Evolutionary conservation across 2,888 invertebrate species (phyloP).

Genomic region (Drosophila rellima): DNA sequence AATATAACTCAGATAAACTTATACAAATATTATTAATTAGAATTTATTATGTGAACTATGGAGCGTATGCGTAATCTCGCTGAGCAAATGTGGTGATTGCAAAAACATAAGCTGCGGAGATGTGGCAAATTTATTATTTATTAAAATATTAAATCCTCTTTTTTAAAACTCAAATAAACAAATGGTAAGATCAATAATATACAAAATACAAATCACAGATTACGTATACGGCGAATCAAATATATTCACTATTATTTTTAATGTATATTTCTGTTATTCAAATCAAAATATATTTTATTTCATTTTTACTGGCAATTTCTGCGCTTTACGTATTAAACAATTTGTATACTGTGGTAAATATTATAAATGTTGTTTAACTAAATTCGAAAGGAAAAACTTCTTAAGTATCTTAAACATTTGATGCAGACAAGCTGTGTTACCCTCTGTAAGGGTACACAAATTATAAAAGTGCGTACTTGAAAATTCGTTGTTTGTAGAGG

Average conservation of each 20-base stretch:
- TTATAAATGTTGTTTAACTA: neutral
- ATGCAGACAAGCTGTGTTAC: neutral
- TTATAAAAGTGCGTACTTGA: slow-evolving; percentile 9
- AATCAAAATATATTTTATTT: too few species aligned
- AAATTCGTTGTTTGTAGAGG: slow-evolving; percentile 15
- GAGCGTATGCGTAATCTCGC: neutral
- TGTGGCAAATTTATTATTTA: too few species aligned
- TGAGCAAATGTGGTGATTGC: neutral
- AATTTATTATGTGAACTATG: neutral
- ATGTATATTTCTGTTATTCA: too few species aligned
- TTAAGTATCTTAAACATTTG: neutral
- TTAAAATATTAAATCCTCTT: neutral
- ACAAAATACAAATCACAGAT: too few species aligned
- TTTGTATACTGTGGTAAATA: too few species aligned
- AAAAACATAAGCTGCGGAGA: neutral
- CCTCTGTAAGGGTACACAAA: slow-evolving; percentile 7
- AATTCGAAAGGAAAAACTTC: neutral
- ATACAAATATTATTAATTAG: neutral
- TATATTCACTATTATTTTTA: too few species aligned
- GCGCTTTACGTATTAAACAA: too few species aligned
- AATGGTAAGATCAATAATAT: too few species aligned
- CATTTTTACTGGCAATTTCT: too few species aligned
- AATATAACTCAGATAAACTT: neutral
- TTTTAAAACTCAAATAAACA: neutral
- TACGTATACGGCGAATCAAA: too few species aligned